These are phyloP conservation scores for Sternarchorhynchus goeldii DNA, from an alignment of 2,797 vertebrate species.

Conservation along the genomic window DNA sequence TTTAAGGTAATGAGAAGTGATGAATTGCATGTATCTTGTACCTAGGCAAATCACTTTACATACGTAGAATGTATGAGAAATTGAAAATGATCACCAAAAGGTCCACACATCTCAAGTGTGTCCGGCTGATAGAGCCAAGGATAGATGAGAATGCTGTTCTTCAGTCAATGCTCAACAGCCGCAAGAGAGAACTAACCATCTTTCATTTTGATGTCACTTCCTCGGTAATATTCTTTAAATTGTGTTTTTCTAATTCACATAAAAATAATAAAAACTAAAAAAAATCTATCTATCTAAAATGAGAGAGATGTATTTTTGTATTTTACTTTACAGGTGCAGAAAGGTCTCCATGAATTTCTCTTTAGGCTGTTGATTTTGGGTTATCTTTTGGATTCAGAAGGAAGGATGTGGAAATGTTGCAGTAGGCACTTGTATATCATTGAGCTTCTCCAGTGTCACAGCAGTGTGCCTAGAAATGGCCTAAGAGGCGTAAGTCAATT, in stretches of 20 bases:
- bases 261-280: too few species aligned
- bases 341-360: slow-evolving; percentile 87
- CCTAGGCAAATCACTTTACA: slow-evolving; percentile 92
- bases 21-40: slow-evolving; percentile 7
- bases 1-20: slow-evolving; percentile 9
- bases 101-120: slow-evolving; percentile 72
- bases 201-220: slow-evolving; percentile 94
- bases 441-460: slow-evolving; percentile 80
- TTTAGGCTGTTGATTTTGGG: slow-evolving; percentile 91
- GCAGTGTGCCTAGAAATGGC: slow-evolving; percentile 58
- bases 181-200: slow-evolving; percentile 73
- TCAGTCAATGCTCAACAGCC: slow-evolving; percentile 71
- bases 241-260: not conserved
- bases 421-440: slow-evolving; percentile 85
- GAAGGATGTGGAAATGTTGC: slow-evolving; percentile 88
- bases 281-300: not conserved
- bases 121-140: slow-evolving; percentile 82
- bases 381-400: slow-evolving; percentile 83
- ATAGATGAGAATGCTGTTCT: slow-evolving; percentile 86
- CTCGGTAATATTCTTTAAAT: slow-evolving; percentile 75
- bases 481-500: slow-evolving; percentile 65
- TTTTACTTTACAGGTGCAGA: slow-evolving; percentile 77
- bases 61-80: slow-evolving; percentile 80
- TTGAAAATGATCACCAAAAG: slow-evolving; percentile 65
- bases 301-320: slow-evolving; percentile 30